phyloP scores from a whole-genome alignment of 2,113 vertebrate genomes.

The Empidonax traillii region DNA sequence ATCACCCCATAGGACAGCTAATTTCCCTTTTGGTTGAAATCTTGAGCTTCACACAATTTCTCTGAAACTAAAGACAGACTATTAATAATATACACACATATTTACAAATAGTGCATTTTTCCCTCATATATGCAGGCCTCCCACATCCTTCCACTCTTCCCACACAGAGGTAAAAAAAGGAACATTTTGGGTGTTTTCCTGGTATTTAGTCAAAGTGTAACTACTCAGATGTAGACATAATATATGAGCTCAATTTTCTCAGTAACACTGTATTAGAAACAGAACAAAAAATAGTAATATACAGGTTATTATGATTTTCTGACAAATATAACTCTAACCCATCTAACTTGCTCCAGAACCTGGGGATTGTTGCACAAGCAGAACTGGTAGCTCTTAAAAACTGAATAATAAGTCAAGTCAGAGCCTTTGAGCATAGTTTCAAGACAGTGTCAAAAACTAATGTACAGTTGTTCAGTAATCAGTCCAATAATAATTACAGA shows the following conservation, averaged over 20 bases:
- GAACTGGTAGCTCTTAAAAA: constrained; percentile 44
- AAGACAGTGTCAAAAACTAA: constrained; percentile 65
- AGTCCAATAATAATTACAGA: constrained; percentile 49
- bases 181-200: neutral
- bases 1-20: neutral
- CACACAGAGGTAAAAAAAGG: neutral
- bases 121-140: neutral
- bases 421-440: constrained; percentile 54
- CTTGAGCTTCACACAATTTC: neutral
- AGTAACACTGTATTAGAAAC: neutral
- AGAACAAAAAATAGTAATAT: neutral
- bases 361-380: constrained; percentile 38
- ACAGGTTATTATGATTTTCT: neutral
- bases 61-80: neutral
- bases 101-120: neutral
- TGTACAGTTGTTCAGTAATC: constrained; percentile 63
- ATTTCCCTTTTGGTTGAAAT: neutral
- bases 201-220: neutral
- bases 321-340: neutral
- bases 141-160: neutral
- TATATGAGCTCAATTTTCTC: neutral
- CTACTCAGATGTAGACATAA: neutral
- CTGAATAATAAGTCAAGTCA: constrained; percentile 51
- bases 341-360: neutral
- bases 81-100: neutral